Evolutionary conservation across 2,113 vertebrate species (phyloP).

Genomic region (Pluvialis apricaria): DNA sequence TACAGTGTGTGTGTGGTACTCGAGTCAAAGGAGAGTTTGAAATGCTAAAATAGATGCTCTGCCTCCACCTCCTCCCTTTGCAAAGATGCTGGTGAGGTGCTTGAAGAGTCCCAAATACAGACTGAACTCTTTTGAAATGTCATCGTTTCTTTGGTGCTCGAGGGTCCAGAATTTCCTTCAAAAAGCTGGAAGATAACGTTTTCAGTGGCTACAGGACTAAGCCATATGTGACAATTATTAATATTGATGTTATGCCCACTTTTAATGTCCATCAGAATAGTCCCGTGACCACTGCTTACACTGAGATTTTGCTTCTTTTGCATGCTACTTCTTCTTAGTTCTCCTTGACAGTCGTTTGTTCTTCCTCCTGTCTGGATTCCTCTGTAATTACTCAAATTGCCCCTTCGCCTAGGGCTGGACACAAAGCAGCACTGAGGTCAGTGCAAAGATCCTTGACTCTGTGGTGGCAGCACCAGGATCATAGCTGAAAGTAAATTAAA

Average conservation of each 20-base stretch:
- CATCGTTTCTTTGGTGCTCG: background rate
- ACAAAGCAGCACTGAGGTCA: background rate
- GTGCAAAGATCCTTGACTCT: background rate
- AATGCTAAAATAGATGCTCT: background rate
- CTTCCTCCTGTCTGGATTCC: background rate
- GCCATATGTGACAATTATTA: background rate
- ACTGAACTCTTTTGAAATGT: background rate
- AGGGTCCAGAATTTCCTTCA: background rate
- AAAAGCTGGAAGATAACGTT: background rate
- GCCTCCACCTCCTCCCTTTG: background rate
- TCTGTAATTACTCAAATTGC: background rate
- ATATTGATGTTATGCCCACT: background rate
- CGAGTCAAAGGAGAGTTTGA: background rate
- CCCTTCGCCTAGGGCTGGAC: background rate
- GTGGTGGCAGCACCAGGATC: background rate
- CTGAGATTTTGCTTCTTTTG: background rate
- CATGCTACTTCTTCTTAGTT: background rate
- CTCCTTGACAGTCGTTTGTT: background rate
- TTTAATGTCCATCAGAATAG: background rate
- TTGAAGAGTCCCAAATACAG: background rate
- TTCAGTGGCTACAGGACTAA: background rate
- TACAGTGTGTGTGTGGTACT: accelerated
- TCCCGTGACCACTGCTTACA: accelerated
- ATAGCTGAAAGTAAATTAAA: background rate
- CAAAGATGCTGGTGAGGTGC: background rate